Evolutionary conservation across 2,888 invertebrate species (phyloP).

Genomic region (Malthinus flaveolus): DNA sequence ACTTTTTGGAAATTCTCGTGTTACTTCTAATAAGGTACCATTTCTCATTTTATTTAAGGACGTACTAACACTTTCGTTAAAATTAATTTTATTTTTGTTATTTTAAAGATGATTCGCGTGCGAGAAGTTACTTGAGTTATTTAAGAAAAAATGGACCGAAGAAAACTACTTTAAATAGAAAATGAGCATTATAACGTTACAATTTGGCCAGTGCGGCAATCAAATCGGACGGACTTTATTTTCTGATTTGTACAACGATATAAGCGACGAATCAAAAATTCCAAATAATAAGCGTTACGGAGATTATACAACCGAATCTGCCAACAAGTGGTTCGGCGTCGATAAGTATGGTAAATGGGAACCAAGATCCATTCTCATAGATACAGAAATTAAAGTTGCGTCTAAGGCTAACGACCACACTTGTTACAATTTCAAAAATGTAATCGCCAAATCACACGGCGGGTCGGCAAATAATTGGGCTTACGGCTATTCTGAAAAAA

Average conservation of each 20-base stretch:
- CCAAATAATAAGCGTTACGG: conserved; percentile 41
- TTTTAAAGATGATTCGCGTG: too few relatives aligned
- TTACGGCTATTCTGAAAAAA: conserved; percentile 55
- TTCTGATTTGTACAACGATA: conserved; percentile 52
- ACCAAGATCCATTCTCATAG: conserved; percentile 56
- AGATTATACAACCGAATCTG: conserved; percentile 46
- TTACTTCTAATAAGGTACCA: too few relatives aligned
- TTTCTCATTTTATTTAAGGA: too few relatives aligned
- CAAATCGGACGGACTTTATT: conserved; percentile 57
- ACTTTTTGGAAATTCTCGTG: too few relatives aligned
- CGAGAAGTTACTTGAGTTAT: not conserved
- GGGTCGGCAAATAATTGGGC: conserved; percentile 63
- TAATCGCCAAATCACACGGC: conserved; percentile 52
- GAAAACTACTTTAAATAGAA: not conserved
- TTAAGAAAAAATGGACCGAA: not conserved
- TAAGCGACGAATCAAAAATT: conserved; percentile 38
- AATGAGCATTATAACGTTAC: conserved; percentile 55
- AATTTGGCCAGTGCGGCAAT: conserved; percentile 62
- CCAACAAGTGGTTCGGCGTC: conserved; percentile 55
- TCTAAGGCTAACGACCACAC: conserved; percentile 40
- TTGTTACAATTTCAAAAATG: conserved; percentile 51
- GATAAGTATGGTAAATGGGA: conserved; percentile 46
- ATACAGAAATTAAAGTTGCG: conserved; percentile 58
- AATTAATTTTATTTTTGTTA: not conserved
- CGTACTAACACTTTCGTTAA: too few relatives aligned